Base-by-base conservation (phyloP, 2,113 vertebrate genomes). In the Nothobranchius furzeri region DNA sequence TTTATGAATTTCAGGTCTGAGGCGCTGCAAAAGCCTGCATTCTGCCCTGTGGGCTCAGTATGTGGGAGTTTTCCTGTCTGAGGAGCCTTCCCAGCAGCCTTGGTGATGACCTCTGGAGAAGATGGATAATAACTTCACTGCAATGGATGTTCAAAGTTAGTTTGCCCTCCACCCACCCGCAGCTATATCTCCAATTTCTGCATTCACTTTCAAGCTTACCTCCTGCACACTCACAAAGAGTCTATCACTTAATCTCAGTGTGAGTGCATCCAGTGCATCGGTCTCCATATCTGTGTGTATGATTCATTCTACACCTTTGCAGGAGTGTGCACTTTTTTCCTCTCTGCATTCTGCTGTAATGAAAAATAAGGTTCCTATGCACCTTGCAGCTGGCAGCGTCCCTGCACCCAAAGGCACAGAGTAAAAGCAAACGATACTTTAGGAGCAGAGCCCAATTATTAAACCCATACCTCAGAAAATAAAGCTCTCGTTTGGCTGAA, bases 91-190 rank as follows among this genome's bases (percentile, higher is more conserved):
- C 68, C 67, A 61, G 77, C 77, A 77, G 75, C 73, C 67, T 72
- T 17, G 70, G 36, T 73, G 68, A 48, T 73, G 78, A 86, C 83
- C 86, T 84, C 83, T 14, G 46, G 70, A 82, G 78, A 85, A 60
- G 75, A 80, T 48, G 61, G 81, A 82, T 76, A 77, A 82, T 75
- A 85, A 84, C 78, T 85, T 79, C 61, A 60, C 70, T 66, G 78
- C 81, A 62, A 72, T 81, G 74, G 74, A 86, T 82, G 76, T 86
- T 86, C 79, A 84, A 79, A 86, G 84, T 86, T 83, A 76, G 68
- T 82, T 79, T 86, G 76, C 81, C 76, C 79, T 86, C 84, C 76
- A 83, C 86, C 84, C 76, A 82, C 86, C 84, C 82, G 85, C 84
- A 84, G 73, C 75, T 76, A 73, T 66, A 83, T 72, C 84, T 88